phyloP scores from a whole-genome alignment of 2,113 vertebrate genomes.

The Caloenas nicobarica region DNA sequence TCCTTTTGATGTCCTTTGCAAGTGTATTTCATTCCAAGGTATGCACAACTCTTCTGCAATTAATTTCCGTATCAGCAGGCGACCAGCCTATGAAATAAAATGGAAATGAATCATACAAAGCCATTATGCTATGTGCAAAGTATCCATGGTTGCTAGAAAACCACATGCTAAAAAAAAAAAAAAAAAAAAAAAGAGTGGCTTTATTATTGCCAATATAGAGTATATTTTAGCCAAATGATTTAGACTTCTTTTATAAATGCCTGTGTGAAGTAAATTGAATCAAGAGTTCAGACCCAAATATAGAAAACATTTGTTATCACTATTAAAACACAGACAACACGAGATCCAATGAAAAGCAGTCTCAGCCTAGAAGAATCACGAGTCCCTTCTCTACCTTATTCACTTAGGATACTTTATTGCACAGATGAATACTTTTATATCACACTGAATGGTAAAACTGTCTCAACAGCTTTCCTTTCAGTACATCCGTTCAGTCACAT shows the following conservation, averaged over 20 bases:
- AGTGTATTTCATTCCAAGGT: slow-evolving; percentile 87
- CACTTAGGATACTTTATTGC: neutral
- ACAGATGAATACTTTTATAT: neutral
- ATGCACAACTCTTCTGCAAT: slow-evolving; percentile 86
- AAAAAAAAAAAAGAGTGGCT: neutral
- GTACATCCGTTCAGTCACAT: no score
- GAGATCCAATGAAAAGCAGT: neutral
- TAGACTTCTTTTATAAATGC: neutral
- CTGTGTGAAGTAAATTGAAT: neutral
- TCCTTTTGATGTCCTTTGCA: slow-evolving; percentile 88
- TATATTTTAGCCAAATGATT: neutral
- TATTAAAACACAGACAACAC: neutral
- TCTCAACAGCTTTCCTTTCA: neutral
- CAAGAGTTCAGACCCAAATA: neutral
- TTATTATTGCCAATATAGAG: neutral
- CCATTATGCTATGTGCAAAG: neutral
- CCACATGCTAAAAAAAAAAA: neutral
- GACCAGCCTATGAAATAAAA: slow-evolving; percentile 83
- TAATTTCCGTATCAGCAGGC: slow-evolving; percentile 90
- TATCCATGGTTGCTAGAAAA: neutral
- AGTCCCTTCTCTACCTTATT: neutral
- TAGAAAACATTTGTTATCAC: fast-evolving
- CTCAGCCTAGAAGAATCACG: neutral
- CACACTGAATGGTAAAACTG: neutral
- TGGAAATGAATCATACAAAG: neutral